Evolutionary conservation across 2,797 vertebrate species (phyloP).

Genomic region (Gobionotothen gibberifrons): DNA sequence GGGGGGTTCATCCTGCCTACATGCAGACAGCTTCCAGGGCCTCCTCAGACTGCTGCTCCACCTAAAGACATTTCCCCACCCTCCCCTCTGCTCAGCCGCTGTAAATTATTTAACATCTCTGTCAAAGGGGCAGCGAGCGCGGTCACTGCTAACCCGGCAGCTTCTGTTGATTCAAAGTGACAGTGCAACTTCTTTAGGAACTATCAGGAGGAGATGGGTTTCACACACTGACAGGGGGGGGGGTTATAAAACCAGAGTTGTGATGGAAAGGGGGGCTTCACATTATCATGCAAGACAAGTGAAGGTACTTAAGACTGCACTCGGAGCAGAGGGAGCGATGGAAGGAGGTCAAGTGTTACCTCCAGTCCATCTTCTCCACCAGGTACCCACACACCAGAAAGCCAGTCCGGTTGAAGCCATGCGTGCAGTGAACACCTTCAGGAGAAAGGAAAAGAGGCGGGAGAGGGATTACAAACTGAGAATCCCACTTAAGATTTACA

Average conservation of each 20-base stretch:
- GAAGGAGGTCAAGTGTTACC: constrained; percentile 80
- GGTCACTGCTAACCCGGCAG: constrained; percentile 26
- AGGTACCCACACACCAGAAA: constrained; percentile 98
- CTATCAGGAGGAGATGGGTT: constrained; percentile 3
- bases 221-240: constrained; percentile 7
- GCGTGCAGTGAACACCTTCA: constrained; percentile 97
- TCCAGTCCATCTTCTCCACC: constrained; percentile 99
- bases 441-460: constrained; percentile 25
- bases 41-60: constrained; percentile 56
- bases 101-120: constrained; percentile 68
- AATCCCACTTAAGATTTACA: constrained; percentile 13
- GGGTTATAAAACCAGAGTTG: constrained; percentile 25
- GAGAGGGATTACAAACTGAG: constrained; percentile 12
- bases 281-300: constrained; percentile 35
- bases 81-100: constrained; percentile 34
- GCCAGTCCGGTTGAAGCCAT: constrained; percentile 98
- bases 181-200: constrained; percentile 30
- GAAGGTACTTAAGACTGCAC: constrained; percentile 1
- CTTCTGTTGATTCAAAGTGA: constrained; percentile 43
- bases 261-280: constrained; percentile 10
- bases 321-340: neutral
- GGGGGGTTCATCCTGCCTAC: constrained; percentile 53
- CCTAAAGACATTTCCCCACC: constrained; percentile 45
- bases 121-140: constrained; percentile 13
- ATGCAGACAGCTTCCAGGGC: constrained; percentile 50